These are phyloP conservation scores for Arctia plantaginis DNA, from an alignment of 2,888 invertebrate species.

Conservation along the genomic window DNA sequence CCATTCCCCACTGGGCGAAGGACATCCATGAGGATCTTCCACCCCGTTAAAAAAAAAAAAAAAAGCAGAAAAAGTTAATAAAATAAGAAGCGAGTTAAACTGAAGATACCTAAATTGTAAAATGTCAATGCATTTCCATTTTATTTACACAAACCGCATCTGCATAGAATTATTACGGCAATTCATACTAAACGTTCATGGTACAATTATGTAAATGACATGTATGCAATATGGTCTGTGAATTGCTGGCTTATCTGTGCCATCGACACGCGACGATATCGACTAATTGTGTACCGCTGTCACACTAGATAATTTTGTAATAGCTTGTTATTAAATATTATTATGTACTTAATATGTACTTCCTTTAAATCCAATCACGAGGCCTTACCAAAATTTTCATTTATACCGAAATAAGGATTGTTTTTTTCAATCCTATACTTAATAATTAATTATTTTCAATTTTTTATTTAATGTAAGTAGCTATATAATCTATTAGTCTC, in stretches of 20 bases:
- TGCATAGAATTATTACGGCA: slow-evolving; percentile 17
- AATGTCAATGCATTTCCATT: background rate
- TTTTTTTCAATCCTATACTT: background rate
- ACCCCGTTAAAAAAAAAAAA: too few relatives aligned
- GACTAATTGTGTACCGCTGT: slow-evolving; percentile 67
- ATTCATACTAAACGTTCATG: slow-evolving; percentile 53
- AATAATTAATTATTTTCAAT: background rate
- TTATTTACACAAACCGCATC: slow-evolving; percentile 27
- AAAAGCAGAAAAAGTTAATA: background rate
- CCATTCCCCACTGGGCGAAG: too few relatives aligned
- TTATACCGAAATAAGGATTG: background rate
- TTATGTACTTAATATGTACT: slow-evolving; percentile 37
- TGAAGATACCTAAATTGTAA: background rate
- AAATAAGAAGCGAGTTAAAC: background rate
- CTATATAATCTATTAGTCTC: too few relatives aligned
- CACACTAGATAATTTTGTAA: slow-evolving; percentile 64
- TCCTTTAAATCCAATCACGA: background rate
- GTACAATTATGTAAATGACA: slow-evolving; percentile 83
- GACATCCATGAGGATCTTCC: too few relatives aligned
- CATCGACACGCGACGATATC: slow-evolving; percentile 80
- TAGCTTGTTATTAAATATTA: slow-evolving; percentile 41
- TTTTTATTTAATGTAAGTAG: too few relatives aligned
- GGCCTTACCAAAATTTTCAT: too few relatives aligned
- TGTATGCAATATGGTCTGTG: slow-evolving; percentile 84
- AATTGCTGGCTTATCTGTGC: slow-evolving; percentile 74